Evolutionary conservation across 2,113 vertebrate species (phyloP).

Genomic region (Mustela nigripes): DNA sequence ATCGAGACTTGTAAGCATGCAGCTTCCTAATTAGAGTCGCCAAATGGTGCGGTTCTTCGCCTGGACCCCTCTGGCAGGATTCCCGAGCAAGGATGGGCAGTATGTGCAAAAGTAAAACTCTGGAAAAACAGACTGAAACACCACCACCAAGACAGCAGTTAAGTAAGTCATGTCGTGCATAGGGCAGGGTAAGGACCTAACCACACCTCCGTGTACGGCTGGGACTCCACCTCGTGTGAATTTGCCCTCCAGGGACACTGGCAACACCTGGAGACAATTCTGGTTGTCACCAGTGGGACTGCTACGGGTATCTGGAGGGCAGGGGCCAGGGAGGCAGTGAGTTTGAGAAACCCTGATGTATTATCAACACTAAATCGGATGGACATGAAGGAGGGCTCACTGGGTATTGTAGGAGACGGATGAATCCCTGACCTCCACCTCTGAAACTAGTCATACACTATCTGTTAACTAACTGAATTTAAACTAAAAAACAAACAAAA

Average conservation of each 20-base stretch:
- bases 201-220: not conserved
- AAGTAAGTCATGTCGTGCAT: not conserved
- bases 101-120: not conserved
- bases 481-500: too few species aligned
- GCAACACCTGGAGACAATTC: not conserved
- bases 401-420: too few species aligned
- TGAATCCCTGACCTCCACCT: too few species aligned
- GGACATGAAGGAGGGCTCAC: too few species aligned
- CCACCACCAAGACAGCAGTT: not conserved
- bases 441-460: too few species aligned
- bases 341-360: not conserved
- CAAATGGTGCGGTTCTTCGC: not conserved
- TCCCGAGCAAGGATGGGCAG: not conserved
- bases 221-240: not conserved
- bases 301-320: not conserved
- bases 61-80: not conserved
- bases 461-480: too few species aligned
- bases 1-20: not conserved
- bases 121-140: not conserved
- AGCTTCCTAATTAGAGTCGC: not conserved
- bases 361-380: not conserved
- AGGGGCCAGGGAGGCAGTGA: not conserved
- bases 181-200: not conserved
- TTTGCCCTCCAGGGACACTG: not conserved
- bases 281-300: not conserved